phyloP scores from a whole-genome alignment of 2,797 vertebrate species.

The Microctenopoma steveboyesi region DNA sequence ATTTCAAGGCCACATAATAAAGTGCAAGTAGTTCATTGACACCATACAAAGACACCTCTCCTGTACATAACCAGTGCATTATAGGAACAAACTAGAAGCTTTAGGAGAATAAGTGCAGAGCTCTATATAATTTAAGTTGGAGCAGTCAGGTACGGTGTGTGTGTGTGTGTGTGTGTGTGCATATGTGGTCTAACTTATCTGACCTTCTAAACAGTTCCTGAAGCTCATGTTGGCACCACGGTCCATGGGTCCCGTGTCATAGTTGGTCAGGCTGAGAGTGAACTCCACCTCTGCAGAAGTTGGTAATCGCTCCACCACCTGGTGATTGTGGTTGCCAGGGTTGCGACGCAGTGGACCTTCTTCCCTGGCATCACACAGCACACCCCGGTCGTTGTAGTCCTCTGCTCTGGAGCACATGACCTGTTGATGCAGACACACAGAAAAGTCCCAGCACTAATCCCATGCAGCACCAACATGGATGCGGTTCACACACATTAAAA shows the following conservation, averaged over 20 bases:
- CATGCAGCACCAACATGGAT: not conserved
- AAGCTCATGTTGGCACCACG: slow-evolving; percentile 93
- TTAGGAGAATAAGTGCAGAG: slow-evolving; percentile 12
- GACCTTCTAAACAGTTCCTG: slow-evolving; percentile 96
- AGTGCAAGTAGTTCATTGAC: too few relatives aligned
- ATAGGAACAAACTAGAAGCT: too few relatives aligned
- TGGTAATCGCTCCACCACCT: slow-evolving; percentile 85
- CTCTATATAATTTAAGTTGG: slow-evolving; percentile 1
- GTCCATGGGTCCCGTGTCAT: slow-evolving; percentile 92
- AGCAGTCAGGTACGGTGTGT: not conserved
- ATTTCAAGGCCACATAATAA: too few relatives aligned
- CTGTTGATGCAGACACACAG: slow-evolving; percentile 68
- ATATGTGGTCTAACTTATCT: slow-evolving; percentile 22
- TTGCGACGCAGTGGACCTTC: slow-evolving; percentile 91
- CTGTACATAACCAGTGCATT: too few relatives aligned
- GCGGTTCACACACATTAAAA: too few relatives aligned
- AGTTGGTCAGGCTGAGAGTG: slow-evolving; percentile 86
- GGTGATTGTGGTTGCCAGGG: slow-evolving; percentile 89
- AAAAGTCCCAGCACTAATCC: not conserved
- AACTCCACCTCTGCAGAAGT: slow-evolving; percentile 92
- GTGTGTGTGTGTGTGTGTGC: not conserved
- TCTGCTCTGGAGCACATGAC: slow-evolving; percentile 87
- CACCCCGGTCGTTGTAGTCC: slow-evolving; percentile 87
- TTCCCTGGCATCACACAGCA: slow-evolving; percentile 83
- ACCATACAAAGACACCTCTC: too few relatives aligned